Conservation (phyloP, 2,888 invertebrate species). For the Sinopyrophorus schimmeli region DNA sequence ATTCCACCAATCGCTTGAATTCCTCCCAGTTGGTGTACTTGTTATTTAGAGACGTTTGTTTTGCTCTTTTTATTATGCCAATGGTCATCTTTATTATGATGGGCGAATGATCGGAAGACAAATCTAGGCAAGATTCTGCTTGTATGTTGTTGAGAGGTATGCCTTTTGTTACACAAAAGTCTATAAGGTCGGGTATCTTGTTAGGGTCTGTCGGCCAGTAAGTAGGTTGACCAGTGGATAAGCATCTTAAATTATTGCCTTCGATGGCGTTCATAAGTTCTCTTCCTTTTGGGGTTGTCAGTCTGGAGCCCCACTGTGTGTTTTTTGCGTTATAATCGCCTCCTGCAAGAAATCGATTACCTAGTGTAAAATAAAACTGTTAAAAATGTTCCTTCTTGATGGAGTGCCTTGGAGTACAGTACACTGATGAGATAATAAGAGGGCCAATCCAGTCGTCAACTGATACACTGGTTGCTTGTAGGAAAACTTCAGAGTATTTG, state of each 20-base stretch:
- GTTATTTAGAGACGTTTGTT: not conserved
- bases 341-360: constrained; percentile 3
- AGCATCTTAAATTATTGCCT: not conserved
- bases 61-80: constrained; percentile 1
- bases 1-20: constrained; percentile 1
- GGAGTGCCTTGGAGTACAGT: not conserved
- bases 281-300: too few species aligned
- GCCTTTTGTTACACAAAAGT: too few species aligned
- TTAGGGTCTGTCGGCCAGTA: too few species aligned
- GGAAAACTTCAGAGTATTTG: constrained; percentile 2
- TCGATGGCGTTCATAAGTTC: constrained; percentile 1
- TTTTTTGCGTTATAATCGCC: constrained; percentile 3
- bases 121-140: constrained; percentile 11
- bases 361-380: constrained; percentile 2
- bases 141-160: too few species aligned
- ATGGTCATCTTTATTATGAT: not conserved
- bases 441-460: too few species aligned
- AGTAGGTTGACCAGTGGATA: too few species aligned
- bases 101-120: constrained; percentile 8
- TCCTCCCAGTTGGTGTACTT: constrained; percentile 7
- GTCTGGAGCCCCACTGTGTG: not conserved
- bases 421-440: too few species aligned
- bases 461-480: constrained; percentile 2
- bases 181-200: too few species aligned
- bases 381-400: not conserved